Conservation (phyloP, 2,113 vertebrate genomes). For the Ictidomys tridecemlineatus region DNA sequence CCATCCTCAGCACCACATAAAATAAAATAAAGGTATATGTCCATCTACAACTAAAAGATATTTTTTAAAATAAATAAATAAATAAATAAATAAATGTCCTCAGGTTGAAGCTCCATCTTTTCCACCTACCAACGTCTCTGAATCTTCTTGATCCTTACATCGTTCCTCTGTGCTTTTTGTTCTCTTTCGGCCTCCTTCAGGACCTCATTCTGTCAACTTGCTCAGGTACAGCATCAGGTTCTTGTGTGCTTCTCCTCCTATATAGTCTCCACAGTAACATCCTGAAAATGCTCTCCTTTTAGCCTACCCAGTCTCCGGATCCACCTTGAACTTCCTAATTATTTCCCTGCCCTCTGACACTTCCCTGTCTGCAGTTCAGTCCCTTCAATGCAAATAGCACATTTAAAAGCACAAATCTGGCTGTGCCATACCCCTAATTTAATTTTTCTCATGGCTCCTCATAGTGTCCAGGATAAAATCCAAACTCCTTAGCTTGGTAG, state of each 20-base stretch:
- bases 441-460: neutral
- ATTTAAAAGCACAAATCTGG: neutral
- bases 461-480: neutral
- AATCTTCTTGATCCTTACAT: neutral
- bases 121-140: neutral
- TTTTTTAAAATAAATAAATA: too few species aligned
- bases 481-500: neutral
- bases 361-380: neutral
- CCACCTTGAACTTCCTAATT: neutral
- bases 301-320: neutral
- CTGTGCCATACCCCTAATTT: neutral
- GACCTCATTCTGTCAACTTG: neutral
- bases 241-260: neutral
- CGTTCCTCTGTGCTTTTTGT: neutral
- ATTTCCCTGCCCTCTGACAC: neutral
- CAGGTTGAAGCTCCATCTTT: neutral
- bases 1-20: too few species aligned
- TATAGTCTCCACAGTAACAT: neutral
- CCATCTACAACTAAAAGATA: too few species aligned
- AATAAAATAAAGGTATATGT: too few species aligned
- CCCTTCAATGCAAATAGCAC: neutral
- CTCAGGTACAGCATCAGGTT: neutral
- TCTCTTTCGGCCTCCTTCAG: neutral
- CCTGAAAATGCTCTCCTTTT: neutral
- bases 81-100: neutral